Evolutionary conservation across 2,797 vertebrate genomes (phyloP).

Genomic region (Zenarchopterus dispar): DNA sequence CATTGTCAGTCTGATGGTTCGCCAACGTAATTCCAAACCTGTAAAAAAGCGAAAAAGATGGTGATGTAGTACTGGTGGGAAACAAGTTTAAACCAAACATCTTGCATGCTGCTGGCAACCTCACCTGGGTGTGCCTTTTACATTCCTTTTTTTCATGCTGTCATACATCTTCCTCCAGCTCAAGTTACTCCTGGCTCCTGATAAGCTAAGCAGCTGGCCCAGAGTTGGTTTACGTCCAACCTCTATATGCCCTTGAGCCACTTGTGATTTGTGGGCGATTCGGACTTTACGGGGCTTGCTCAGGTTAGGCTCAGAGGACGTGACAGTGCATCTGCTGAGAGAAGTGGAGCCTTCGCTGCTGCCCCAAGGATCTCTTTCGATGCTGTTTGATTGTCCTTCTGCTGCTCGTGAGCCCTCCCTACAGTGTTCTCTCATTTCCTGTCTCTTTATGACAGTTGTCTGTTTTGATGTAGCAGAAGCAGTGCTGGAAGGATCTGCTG

Average conservation of each 20-base stretch:
- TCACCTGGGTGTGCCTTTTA: slow-evolving; percentile 87
- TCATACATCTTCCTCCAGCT: slow-evolving; percentile 87
- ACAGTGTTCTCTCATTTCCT: background rate
- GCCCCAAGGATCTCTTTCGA: slow-evolving; percentile 70
- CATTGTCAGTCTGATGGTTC: slow-evolving; percentile 67
- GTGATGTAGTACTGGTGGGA: no score
- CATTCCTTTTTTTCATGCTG: slow-evolving; percentile 82
- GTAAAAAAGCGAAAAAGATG: slow-evolving; percentile 19
- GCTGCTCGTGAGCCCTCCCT: background rate
- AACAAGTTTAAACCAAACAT: background rate
- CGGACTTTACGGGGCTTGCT: slow-evolving; percentile 82
- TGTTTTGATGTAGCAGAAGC: background rate
- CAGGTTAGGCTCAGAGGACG: slow-evolving; percentile 80
- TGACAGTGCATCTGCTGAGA: slow-evolving; percentile 75
- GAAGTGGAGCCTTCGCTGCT: slow-evolving; percentile 77
- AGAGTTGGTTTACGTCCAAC: slow-evolving; percentile 79
- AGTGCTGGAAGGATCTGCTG: background rate
- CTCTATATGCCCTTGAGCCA: slow-evolving; percentile 77
- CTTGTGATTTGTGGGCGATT: slow-evolving; percentile 82
- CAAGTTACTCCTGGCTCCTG: slow-evolving; percentile 73
- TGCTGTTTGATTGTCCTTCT: slow-evolving; percentile 44
- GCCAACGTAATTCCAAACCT: slow-evolving; percentile 90
- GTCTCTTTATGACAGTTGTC: background rate
- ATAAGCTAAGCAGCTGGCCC: slow-evolving; percentile 79
- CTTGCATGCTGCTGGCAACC: slow-evolving; percentile 26